Percentiles rank a stretch among this genome's conserved stretches.
Evolutionary conservation across 1,140 invertebrate species (phyloP).

Genomic region (Gyrodactylus salaris): DNA sequence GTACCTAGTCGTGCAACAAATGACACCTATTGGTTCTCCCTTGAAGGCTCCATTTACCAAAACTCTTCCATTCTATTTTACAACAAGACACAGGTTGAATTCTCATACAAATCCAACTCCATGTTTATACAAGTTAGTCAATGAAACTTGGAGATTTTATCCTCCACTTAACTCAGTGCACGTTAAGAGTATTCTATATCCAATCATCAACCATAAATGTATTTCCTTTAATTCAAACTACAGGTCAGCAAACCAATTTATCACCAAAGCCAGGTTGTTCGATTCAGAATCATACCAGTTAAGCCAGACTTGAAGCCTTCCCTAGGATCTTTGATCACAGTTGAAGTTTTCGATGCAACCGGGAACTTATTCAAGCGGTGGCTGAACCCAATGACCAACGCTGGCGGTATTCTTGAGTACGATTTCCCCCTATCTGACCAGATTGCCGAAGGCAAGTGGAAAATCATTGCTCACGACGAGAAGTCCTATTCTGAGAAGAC

Average conservation of each 20-base stretch:
- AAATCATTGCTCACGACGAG: slow-evolving; percentile 25
- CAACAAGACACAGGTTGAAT: not conserved
- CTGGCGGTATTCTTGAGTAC: slow-evolving; percentile 14
- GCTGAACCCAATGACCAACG: slow-evolving; percentile 39
- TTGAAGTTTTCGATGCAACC: slow-evolving; percentile 26
- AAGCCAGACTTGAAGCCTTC: slow-evolving; percentile 15
- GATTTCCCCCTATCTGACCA: slow-evolving; percentile 57
- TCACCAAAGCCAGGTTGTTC: slow-evolving; percentile 24
- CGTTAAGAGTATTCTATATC: too few relatives aligned
- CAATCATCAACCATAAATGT: too few relatives aligned
- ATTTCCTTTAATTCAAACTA: not conserved
- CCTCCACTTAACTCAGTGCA: too few relatives aligned
- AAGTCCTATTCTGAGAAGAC: slow-evolving; percentile 28
- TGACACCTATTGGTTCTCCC: not conserved
- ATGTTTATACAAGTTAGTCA: slow-evolving; percentile 4
- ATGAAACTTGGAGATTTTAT: too few relatives aligned
- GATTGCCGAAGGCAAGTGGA: slow-evolving; percentile 61
- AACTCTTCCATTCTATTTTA: slow-evolving; percentile 2
- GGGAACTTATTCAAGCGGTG: slow-evolving; percentile 50
- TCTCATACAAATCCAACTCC: not conserved
- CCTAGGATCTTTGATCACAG: slow-evolving; percentile 5
- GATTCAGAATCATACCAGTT: slow-evolving; percentile 27
- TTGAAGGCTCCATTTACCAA: not conserved
- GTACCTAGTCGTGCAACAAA: slow-evolving; percentile 9
- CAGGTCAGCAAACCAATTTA: slow-evolving; percentile 5